These are phyloP conservation scores for Crypturellus undulatus DNA, from an alignment of 2,113 vertebrate species.

Conservation along the genomic window DNA sequence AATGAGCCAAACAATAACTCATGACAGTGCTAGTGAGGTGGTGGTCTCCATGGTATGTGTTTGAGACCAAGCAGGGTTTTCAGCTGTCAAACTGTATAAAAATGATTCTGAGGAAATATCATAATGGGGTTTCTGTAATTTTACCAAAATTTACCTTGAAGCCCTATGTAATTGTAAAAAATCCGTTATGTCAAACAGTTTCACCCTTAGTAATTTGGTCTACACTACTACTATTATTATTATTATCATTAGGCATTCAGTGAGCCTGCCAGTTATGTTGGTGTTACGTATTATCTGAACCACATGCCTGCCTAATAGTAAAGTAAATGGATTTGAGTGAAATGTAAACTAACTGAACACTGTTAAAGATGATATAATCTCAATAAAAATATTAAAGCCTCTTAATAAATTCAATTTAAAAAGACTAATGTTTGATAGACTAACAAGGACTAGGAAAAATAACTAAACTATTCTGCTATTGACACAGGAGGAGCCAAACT, in stretches of 20 bases:
- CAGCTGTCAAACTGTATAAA: background rate
- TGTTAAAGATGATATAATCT: background rate
- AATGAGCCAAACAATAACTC: background rate
- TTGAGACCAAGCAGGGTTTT: background rate
- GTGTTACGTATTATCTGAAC: background rate
- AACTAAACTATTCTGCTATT: background rate
- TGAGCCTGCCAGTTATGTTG: background rate
- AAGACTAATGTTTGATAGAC: background rate
- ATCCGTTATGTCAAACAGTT: background rate
- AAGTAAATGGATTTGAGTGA: background rate
- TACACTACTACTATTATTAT: background rate
- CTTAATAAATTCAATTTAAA: slow-evolving; percentile 8
- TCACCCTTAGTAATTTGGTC: background rate
- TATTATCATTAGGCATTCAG: background rate
- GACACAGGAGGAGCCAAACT: background rate
- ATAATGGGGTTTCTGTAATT: slow-evolving; percentile 12
- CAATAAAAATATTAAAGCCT: background rate
- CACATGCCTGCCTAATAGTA: background rate
- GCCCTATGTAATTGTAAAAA: background rate
- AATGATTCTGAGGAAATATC: background rate
- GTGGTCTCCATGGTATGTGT: background rate
- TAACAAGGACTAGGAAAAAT: background rate
- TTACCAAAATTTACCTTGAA: background rate
- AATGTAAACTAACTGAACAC: background rate
- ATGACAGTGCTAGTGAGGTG: background rate